Evolutionary conservation across 2,797 vertebrate genomes (phyloP).

Genomic region (Falco peregrinus): DNA sequence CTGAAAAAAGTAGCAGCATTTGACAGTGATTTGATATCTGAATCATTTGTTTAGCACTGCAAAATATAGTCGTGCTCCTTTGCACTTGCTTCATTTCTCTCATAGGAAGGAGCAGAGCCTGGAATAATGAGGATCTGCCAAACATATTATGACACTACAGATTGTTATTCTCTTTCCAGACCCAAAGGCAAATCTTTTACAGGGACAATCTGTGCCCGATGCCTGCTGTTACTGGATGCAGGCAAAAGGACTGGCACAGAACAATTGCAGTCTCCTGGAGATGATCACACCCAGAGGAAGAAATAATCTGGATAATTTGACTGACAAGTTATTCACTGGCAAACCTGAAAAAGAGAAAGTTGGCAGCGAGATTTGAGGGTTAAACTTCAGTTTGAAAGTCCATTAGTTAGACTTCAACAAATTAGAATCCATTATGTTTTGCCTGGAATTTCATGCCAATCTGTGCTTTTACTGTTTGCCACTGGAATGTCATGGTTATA

Average conservation of each 20-base stretch:
- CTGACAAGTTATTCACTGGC: not conserved
- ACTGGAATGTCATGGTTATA: not conserved
- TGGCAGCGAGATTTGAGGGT: not conserved
- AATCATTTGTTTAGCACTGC: constrained; percentile 22
- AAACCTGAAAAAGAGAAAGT: not conserved
- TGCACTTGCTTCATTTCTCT: constrained; percentile 15
- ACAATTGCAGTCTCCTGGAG: not conserved
- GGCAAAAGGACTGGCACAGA: not conserved
- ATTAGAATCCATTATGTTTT: not conserved
- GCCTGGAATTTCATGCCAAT: not conserved
- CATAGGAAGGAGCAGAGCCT: constrained; percentile 3
- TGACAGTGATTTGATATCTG: not conserved
- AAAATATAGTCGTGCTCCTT: constrained; percentile 9
- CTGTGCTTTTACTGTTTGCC: not conserved
- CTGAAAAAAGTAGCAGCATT: not conserved
- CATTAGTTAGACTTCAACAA: not conserved
- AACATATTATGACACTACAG: not conserved
- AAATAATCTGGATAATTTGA: not conserved
- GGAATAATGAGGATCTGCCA: constrained; percentile 32
- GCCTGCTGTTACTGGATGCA: constrained; percentile 8
- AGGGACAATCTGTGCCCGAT: constrained; percentile 22
- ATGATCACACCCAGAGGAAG: not conserved
- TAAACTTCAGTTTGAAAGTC: not conserved
- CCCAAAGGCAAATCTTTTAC: constrained; percentile 11
- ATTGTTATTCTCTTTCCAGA: constrained; percentile 60